Evolutionary conservation across 1,140 invertebrate genomes (phyloP).

Genomic region (Pemphigus obesinymphae): DNA sequence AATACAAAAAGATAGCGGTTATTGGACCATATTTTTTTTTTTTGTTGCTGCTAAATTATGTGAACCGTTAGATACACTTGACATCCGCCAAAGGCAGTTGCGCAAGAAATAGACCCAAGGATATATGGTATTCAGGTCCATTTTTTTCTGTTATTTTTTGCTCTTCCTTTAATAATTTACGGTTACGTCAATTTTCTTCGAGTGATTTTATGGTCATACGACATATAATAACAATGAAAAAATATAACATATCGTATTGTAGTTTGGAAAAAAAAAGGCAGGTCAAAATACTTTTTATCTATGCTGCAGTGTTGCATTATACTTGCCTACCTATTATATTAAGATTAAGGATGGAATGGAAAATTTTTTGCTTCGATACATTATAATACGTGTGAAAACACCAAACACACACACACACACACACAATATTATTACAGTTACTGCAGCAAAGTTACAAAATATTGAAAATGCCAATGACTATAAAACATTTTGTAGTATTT

Average conservation of each 20-base stretch:
- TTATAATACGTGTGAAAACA: constrained; percentile 21
- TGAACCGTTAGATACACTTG: constrained; percentile 25
- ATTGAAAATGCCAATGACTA: neutral
- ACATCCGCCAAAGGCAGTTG: constrained; percentile 38
- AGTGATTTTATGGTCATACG: constrained; percentile 10
- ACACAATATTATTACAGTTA: constrained; percentile 6
- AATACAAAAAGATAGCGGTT: constrained; percentile 35
- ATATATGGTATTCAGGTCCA: constrained; percentile 2
- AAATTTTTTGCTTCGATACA: constrained; percentile 8
- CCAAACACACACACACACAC: neutral
- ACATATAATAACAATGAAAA: neutral
- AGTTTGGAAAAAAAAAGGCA: neutral
- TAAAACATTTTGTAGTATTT: neutral
- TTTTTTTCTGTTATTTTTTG: constrained; percentile 17
- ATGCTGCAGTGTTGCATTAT: neutral
- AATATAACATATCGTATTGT: neutral
- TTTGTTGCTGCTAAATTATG: constrained; percentile 14
- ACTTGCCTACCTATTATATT: neutral
- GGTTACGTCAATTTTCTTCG: constrained; percentile 22
- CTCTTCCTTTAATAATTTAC: constrained; percentile 9
- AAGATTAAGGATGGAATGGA: neutral
- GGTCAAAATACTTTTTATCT: constrained; percentile 14
- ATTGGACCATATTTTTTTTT: neutral
- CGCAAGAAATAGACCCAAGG: constrained; percentile 21
- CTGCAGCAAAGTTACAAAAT: too few relatives aligned